Evolutionary conservation across 2,113 vertebrate genomes (phyloP), one percentile per base, ranked within the genome.

Genomic region (Tichodroma muraria): DNA sequence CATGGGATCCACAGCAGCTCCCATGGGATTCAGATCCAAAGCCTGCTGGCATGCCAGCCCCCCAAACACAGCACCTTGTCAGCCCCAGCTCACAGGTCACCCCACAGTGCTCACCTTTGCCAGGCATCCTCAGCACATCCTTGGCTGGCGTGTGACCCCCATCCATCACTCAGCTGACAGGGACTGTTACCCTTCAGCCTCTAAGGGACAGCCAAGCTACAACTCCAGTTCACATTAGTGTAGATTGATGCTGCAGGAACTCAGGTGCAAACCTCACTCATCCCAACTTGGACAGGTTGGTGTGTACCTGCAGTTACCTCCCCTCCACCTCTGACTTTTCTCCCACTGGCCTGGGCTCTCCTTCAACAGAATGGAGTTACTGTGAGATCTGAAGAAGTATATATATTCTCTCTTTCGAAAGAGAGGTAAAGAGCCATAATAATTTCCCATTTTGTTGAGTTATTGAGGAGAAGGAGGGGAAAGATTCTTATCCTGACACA

Each of bases 401-500:
- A 40, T 15, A 11, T 50, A 38, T 76, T 57, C 42, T 79, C 64
- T 73, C 52, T 79, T 89, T 42, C 45, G 57, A 88, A 68, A 66
- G 57, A 28, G n/a, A 84, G 37, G 40, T 71, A 88, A 93, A 96
- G 86, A 94, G 57, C 31, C 57, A 77, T 63, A 89, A 84, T 89
- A 68, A 89, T 88, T 89, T 79, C 66, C 45, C 78, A 88, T 89
- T 92, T 95, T 94, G 85, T 65, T 89, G 89, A 93, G 70, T 82
- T 92, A 42, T 59, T 88, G 75, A 87, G 38, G 27, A 92, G 59
- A 78, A 87, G 61, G 52, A 86, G 24, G n/a, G 38, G 80, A 54
- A 72, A 91, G 53, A 93, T 87, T 85, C 66, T 92, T 91, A 96
- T 89, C 81, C 63, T 91, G 90, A 94, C 82, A 91, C 70, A 94